Percentiles rank a stretch among this genome's conserved stretches.
phyloP scores from a whole-genome alignment of 2,797 vertebrate genomes.

The Sebastes elongatus region DNA sequence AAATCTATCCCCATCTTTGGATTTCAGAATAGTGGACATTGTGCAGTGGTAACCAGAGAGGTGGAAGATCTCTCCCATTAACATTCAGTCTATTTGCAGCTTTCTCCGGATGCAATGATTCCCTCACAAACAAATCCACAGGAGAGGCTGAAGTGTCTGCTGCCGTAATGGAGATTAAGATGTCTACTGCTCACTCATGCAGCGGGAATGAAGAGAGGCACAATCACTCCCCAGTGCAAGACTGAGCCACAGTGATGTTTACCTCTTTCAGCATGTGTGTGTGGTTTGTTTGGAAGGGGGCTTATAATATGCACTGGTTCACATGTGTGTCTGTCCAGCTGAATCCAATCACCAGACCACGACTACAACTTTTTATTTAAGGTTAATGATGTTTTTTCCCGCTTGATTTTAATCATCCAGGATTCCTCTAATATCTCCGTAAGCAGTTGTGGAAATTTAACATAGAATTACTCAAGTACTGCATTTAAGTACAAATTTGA shows the following conservation, averaged over 20 bases:
- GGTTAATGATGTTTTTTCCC: not conserved
- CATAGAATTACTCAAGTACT: not conserved
- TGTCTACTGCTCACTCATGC: conserved; percentile 65
- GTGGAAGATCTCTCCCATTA: not conserved
- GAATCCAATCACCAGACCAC: not conserved
- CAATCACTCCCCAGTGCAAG: conserved; percentile 15
- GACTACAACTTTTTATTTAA: not conserved
- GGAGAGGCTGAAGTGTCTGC: conserved; percentile 45
- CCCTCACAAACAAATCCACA: conserved; percentile 32
- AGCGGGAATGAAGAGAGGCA: conserved; percentile 38
- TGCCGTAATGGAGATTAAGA: conserved; percentile 68
- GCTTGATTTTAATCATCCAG: not conserved
- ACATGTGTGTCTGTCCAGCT: not conserved
- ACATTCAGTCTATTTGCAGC: conserved; percentile 7
- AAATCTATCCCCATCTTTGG: not conserved
- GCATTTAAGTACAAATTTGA: not conserved
- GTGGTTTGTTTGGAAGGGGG: not conserved
- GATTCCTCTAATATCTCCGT: not conserved
- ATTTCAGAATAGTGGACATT: not conserved
- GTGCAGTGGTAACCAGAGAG: not conserved
- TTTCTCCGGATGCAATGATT: conserved; percentile 10
- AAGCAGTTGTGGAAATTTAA: not conserved
- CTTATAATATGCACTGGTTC: not conserved
- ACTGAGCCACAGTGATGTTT: not conserved
- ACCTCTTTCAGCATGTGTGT: not conserved